Conservation (phyloP, 2,888 invertebrate species). For the Ichneumoninae sp. region DNA sequence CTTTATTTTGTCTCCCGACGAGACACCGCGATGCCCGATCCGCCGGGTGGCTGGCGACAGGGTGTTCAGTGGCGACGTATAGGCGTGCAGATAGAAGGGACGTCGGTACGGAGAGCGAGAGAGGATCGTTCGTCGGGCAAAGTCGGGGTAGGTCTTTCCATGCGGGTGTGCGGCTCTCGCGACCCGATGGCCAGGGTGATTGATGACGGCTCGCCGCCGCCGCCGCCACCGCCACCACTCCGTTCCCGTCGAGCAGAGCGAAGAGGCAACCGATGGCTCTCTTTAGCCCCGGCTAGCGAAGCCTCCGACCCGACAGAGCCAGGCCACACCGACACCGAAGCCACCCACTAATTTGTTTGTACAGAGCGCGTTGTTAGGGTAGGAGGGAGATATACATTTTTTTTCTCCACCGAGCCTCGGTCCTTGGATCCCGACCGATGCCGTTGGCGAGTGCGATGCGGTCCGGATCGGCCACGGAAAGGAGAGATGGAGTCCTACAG, state of each 20-base stretch:
- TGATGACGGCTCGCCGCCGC: constrained; percentile 68
- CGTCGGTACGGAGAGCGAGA: constrained; percentile 8
- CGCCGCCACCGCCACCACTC: constrained; percentile 23
- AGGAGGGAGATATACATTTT: constrained; percentile 59
- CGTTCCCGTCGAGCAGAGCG: constrained; percentile 49
- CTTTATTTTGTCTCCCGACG: constrained; percentile 43
- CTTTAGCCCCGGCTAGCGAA: constrained; percentile 32
- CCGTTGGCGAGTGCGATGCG: constrained; percentile 11
- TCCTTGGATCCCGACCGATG: constrained; percentile 30
- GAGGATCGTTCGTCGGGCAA: constrained; percentile 41
- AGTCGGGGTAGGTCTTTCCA: constrained; percentile 57
- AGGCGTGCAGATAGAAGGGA: constrained; percentile 1
- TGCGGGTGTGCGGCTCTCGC: constrained; percentile 49
- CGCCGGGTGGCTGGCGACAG: constrained; percentile 60
- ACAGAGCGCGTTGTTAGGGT: constrained; percentile 67
- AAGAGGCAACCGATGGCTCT: constrained; percentile 60
- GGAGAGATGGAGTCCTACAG: too few relatives aligned
- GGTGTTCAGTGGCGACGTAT: constrained; percentile 42
- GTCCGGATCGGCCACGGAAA: constrained; percentile 35
- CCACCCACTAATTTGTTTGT: constrained; percentile 75
- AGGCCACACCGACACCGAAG: constrained; percentile 52
- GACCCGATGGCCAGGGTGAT: constrained; percentile 67
- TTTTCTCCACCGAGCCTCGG: constrained; percentile 35
- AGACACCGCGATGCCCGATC: constrained; percentile 42
- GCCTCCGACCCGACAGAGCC: constrained; percentile 14